Evolutionary conservation across 2,113 vertebrate species (phyloP).

Genomic region (Sula dactylatra): DNA sequence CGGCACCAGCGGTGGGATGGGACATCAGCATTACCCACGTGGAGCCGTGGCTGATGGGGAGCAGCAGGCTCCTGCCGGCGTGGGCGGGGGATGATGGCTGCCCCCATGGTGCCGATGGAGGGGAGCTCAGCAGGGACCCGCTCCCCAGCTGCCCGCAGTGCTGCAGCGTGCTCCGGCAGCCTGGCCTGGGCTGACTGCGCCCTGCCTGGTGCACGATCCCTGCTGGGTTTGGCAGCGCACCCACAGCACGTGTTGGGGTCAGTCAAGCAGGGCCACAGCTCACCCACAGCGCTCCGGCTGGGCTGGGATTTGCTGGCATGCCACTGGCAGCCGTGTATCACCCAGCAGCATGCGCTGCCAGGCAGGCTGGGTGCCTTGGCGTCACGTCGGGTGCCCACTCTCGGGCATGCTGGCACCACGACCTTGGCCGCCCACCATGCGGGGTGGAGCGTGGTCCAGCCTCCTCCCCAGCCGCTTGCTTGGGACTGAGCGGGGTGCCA

Average conservation of each 20-base stretch:
- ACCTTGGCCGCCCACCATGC: fast-evolving
- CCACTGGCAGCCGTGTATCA: background rate
- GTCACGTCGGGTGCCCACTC: background rate
- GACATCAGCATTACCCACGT: fast-evolving
- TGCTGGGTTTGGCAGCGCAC: background rate
- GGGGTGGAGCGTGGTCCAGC: background rate
- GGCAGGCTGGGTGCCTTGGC: background rate
- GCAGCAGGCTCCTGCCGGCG: fast-evolving
- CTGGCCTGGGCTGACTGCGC: background rate
- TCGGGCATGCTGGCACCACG: background rate
- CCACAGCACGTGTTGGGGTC: background rate
- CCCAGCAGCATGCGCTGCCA: background rate
- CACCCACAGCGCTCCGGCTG: background rate
- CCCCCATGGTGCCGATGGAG: fast-evolving
- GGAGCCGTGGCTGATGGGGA: fast-evolving
- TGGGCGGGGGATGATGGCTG: background rate
- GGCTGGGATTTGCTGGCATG: background rate
- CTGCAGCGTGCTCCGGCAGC: background rate
- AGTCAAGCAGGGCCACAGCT: background rate
- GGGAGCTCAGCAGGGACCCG: background rate
- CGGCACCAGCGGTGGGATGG: background rate
- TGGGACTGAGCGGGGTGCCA: background rate
- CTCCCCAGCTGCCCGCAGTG: fast-evolving
- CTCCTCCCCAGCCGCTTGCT: fast-evolving
- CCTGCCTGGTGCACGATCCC: background rate